Evolutionary conservation across 2,113 vertebrate genomes (phyloP).

Genomic region (Zosterops japonicus): DNA sequence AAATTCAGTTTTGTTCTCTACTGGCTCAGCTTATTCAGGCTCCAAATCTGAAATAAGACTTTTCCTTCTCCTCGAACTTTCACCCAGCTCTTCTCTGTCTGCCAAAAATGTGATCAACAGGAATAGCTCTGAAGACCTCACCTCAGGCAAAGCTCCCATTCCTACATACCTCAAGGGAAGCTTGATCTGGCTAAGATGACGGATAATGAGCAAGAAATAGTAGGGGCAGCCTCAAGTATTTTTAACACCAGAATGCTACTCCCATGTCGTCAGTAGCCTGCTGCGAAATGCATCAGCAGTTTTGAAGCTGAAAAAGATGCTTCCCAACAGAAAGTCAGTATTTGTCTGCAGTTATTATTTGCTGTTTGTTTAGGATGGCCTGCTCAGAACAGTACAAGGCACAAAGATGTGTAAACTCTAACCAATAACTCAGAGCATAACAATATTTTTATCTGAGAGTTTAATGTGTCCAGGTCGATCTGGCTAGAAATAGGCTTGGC

Average conservation of each 20-base stretch:
- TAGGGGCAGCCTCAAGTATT: conserved; percentile 43
- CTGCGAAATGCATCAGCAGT: conserved; percentile 56
- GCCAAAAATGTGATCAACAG: conserved; percentile 31
- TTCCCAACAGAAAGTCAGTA: neutral
- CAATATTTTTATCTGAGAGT: neutral
- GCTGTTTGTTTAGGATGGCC: neutral
- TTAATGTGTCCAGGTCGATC: neutral
- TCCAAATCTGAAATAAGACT: conserved; percentile 7
- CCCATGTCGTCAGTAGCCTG: conserved; percentile 32
- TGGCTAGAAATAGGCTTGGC: neutral
- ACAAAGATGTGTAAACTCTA: neutral
- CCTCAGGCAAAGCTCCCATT: conserved; percentile 52
- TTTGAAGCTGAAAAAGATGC: conserved; percentile 33
- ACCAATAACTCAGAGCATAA: neutral
- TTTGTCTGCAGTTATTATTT: neutral
- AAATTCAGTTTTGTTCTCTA: neutral
- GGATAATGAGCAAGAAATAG: conserved; percentile 59
- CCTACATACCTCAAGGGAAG: conserved; percentile 60
- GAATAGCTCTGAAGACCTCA: conserved; percentile 4
- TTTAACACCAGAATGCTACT: conserved; percentile 61
- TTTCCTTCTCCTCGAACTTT: conserved; percentile 24
- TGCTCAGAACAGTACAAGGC: neutral
- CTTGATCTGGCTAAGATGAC: conserved; percentile 48
- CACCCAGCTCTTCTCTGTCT: neutral
- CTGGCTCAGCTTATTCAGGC: neutral